These are phyloP conservation scores for Nestor notabilis DNA, from an alignment of 2,113 vertebrate genomes.

Conservation along the genomic window DNA sequence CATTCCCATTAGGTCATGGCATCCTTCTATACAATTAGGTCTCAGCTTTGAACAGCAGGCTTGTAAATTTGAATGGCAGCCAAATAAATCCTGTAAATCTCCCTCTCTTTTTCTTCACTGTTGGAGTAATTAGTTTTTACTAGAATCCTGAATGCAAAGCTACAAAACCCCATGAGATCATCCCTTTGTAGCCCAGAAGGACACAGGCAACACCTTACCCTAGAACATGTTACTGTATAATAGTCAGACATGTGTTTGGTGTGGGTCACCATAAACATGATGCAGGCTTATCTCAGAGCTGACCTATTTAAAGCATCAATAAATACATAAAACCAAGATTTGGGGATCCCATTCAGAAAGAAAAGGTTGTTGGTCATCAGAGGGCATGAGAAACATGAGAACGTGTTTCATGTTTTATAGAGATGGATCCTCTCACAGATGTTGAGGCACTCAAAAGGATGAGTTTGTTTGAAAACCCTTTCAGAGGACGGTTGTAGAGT, in stretches of 20 bases:
- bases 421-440: neutral
- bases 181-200: neutral
- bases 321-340: neutral
- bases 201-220: neutral
- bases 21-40: slow-evolving; percentile 24
- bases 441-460: neutral
- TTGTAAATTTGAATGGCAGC: neutral
- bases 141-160: neutral
- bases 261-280: neutral
- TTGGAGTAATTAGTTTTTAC: neutral
- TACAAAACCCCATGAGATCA: neutral
- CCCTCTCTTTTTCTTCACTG: neutral
- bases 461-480: neutral
- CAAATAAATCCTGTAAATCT: neutral
- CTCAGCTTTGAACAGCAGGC: neutral
- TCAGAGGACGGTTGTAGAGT: neutral
- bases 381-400: fast-evolving
- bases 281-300: neutral
- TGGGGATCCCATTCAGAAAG: neutral
- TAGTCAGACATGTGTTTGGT: neutral
- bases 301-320: neutral
- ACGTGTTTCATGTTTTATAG: fast-evolving
- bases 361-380: neutral
- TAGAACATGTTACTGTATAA: neutral
- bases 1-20: slow-evolving; percentile 13